Evolutionary conservation across 2,113 vertebrate species (phyloP).

Genomic region (Rhea pennata): DNA sequence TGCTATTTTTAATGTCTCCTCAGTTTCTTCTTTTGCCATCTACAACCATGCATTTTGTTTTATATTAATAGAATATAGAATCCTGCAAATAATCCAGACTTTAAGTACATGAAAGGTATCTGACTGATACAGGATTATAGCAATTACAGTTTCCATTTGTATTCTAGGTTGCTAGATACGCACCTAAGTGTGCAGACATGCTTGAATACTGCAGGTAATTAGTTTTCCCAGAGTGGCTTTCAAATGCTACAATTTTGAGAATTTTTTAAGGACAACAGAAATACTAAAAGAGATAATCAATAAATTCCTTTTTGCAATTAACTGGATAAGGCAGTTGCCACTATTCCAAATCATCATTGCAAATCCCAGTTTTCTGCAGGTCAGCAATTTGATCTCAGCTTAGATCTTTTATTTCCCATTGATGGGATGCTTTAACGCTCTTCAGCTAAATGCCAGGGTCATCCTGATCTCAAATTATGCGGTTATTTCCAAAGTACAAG

Average conservation of each 20-base stretch:
- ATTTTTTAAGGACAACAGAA: not conserved
- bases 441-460: conserved; percentile 30
- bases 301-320: conserved; percentile 2
- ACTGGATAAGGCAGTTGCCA: not conserved
- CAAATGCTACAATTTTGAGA: not conserved
- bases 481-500: conserved; percentile 47
- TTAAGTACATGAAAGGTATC: not conserved
- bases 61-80: not conserved
- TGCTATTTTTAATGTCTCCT: not conserved
- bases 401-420: conserved; percentile 15
- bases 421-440: not conserved
- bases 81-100: not conserved
- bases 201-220: not conserved
- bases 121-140: not conserved
- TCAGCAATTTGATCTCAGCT: conserved; percentile 1
- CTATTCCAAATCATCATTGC: not conserved
- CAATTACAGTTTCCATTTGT: not conserved
- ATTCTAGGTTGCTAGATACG: fast-evolving
- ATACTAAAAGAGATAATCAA: not conserved
- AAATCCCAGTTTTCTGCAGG: conserved; percentile 15
- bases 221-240: not conserved
- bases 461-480: conserved; percentile 33
- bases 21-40: not conserved
- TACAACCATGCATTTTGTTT: not conserved
- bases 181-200: not conserved